Base-by-base conservation (phyloP, 2,888 invertebrate species). In the Mycalesis mineus region DNA sequence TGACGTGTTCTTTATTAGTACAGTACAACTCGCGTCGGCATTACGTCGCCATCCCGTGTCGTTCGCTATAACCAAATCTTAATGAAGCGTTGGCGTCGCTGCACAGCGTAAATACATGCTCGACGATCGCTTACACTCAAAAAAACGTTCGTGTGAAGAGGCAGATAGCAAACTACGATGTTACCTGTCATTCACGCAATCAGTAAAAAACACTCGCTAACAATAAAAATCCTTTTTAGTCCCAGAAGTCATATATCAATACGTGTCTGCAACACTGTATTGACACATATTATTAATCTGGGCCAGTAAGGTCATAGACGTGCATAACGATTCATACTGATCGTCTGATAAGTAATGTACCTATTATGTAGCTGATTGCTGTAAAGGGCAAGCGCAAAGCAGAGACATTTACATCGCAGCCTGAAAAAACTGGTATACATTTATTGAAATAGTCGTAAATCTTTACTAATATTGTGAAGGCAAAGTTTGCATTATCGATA, bases 201-300 rank as follows among this genome's bases (percentile, higher is more conserved):
- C 22, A 41, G 42, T n/a, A 58, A 49, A 60, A 60, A 50, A 39
- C 28, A 31, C 42, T 22, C 40, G 52, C 29, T 31, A 33, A 47
- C 50, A 57, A 54, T 60, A 40, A 51, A 55, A 55, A 52, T 55
- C 55, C 52, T 50, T 57, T 57, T 54, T 47, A n/a, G 47, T 55
- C 36, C 36, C 41, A 31, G 47, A 61, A 55, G 49, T 58, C 49
- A 52, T 44, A 44, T 40, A 17, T 50, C 13, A 36, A 22, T 55
- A 36, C 41, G 13, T 37, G 9, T 29, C 8, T 14, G 31, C 17
- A 53, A 28, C 31, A 47, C 50, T 53, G 14, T 40, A 44, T 53
- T 57, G 61, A 54, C 61, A 61, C 58, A 60, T 50, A 58, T 52
- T 50, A 58, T 52, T 50, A 39, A 57, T 56, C 53, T 54, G 44